Evolutionary conservation across 1,140 invertebrate genomes (phyloP).

Genomic region (Drosophila kepulauana): DNA sequence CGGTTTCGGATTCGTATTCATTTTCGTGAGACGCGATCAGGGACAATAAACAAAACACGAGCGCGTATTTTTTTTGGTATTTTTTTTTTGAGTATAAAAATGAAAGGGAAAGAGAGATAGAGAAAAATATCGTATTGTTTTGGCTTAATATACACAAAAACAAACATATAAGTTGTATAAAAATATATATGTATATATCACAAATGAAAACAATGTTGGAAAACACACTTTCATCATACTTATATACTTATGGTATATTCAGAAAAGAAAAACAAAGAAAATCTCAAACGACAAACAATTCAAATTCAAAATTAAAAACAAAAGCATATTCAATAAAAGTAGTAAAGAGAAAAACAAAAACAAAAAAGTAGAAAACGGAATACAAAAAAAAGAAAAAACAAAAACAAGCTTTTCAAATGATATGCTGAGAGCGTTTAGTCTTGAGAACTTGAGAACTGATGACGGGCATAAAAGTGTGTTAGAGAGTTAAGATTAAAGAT

Average conservation of each 20-base stretch:
- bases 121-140: conserved; percentile 81
- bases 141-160: conserved; percentile 80
- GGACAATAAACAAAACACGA: conserved; percentile 45
- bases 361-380: background rate
- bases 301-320: background rate
- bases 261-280: background rate
- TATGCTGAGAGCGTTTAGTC: conserved; percentile 27
- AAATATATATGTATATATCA: conserved; percentile 33
- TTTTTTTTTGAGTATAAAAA: conserved; percentile 58
- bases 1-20: conserved; percentile 8
- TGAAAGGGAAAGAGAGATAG: conserved; percentile 82
- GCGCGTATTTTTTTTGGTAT: conserved; percentile 42
- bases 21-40: conserved; percentile 9
- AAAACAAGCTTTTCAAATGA: conserved; percentile 20
- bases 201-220: conserved; percentile 38
- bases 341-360: conserved; percentile 4
- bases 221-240: conserved; percentile 15
- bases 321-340: background rate
- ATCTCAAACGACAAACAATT: conserved; percentile 6
- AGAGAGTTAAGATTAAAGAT: conserved; percentile 19
- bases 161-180: conserved; percentile 44
- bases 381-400: background rate
- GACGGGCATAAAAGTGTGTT: conserved; percentile 43
- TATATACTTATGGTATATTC: conserved; percentile 29
- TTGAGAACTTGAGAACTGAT: conserved; percentile 32